phyloP scores from a whole-genome alignment of 2,113 vertebrate genomes.

The Tretioscincus oriximinensis region DNA sequence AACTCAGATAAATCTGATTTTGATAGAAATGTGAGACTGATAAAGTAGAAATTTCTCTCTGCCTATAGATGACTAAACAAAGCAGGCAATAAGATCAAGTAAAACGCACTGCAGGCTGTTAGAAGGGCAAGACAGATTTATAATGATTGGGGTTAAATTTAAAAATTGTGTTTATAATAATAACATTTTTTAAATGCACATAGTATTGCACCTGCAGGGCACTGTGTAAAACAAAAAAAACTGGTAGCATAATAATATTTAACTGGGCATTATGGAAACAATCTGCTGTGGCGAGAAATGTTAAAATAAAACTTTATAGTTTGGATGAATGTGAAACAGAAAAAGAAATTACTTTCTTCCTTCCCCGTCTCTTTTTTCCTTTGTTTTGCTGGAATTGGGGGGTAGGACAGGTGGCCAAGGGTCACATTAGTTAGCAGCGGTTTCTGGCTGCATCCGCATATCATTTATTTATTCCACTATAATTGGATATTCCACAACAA shows the following conservation, averaged over 20 bases:
- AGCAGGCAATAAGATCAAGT: not conserved
- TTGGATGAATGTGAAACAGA: no score
- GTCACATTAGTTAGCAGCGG: not conserved
- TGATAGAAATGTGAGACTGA: not conserved
- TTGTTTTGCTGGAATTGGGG: not conserved
- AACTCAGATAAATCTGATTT: not conserved
- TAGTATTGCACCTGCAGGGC: not conserved
- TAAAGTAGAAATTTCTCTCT: not conserved
- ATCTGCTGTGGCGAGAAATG: not conserved
- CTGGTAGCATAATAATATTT: not conserved
- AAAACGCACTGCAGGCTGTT: not conserved
- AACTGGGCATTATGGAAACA: not conserved
- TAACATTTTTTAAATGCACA: no score
- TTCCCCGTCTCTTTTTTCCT: not conserved
- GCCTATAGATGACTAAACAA: not conserved
- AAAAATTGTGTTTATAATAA: not conserved
- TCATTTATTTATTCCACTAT: no score
- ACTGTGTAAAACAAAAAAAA: not conserved
- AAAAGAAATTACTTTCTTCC: not conserved
- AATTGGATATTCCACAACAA: no score
- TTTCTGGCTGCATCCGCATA: not conserved
- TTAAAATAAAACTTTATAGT: no score
- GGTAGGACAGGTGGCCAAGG: no score
- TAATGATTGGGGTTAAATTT: not conserved
- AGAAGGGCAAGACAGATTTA: not conserved